phyloP scores from a whole-genome alignment of 1,140 invertebrate species.

The Laupala kohalensis region DNA sequence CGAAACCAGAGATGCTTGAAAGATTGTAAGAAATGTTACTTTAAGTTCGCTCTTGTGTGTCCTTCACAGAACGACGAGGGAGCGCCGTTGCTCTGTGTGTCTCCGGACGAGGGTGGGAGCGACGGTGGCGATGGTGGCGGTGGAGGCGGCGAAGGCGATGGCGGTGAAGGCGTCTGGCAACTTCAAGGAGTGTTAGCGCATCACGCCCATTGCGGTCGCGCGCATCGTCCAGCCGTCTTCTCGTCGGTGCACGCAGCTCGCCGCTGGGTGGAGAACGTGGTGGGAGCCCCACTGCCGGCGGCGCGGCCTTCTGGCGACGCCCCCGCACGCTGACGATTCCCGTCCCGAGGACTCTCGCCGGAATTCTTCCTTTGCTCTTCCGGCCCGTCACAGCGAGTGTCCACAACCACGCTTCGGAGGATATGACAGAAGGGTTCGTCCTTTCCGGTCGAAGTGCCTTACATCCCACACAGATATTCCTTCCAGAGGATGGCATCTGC shows the following conservation, averaged over 20 bases:
- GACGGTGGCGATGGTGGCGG: slow-evolving; percentile 26
- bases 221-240: slow-evolving; percentile 42
- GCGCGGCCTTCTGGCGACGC: no score
- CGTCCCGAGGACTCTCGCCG: no score
- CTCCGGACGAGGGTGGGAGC: slow-evolving; percentile 4
- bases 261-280: slow-evolving; percentile 21
- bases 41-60: no score
- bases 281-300: slow-evolving; percentile 13
- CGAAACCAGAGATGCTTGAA: no score
- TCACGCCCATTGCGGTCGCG: slow-evolving; percentile 41
- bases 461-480: no score
- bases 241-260: slow-evolving; percentile 25
- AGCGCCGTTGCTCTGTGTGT: slow-evolving; percentile 46
- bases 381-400: no score
- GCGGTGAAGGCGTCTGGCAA: slow-evolving; percentile 36
- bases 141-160: slow-evolving; percentile 31
- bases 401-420: no score
- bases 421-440: no score
- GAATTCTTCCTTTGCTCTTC: no score
- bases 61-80: slow-evolving; percentile 47
- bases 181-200: slow-evolving; percentile 44
- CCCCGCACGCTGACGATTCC: neutral
- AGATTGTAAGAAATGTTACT: no score
- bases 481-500: no score
- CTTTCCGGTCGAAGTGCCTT: no score